Evolutionary conservation across 2,113 vertebrate genomes (phyloP), one percentile per base, ranked within the genome.

Genomic region (Salvelinus alpinus): DNA sequence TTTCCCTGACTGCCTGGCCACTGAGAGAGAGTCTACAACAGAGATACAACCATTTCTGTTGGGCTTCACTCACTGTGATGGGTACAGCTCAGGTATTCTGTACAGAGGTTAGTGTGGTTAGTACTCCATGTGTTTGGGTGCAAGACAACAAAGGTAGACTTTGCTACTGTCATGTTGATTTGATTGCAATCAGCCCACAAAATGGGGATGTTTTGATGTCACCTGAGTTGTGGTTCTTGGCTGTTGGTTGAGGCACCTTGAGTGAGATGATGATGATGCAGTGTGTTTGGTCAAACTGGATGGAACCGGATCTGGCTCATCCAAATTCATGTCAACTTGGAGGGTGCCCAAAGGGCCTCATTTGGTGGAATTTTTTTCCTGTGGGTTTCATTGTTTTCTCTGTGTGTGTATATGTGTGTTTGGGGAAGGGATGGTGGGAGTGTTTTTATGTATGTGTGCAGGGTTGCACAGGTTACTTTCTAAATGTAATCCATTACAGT

Each of bases 31-130:
- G 80, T 34, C 81, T 81, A 54, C 1, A 12, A 82, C 79, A 64
- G 79, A 77, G 75, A 77, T 78, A 64, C 82, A 76, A 84, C 81
- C 72, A 12, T 82, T 86, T 82, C 81, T 74, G 72, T 74, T 24
- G 71, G 29, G 78, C 87, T 86, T 90, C 87, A 54, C 78, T 86
- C 87, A 87, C 80, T 60, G 34, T 11, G 65, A 59, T 74, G 68
- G 79, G 74, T 71, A 11, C 77, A 78, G 71, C 80, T 22, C 59
- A 5, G 73, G 65, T 75, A 29, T 78, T 64, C 13, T 24, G 7
- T 38, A 13, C 47, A 25, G 71, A 65, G 71, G 83, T 79, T 70
- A 79, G 72, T 27, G 72, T 69, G 64, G 22, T 51, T 22, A 60
- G n/a, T 31, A 67, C 25, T 65, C 12, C 14, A 8, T 51, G 13